Evolutionary conservation across 2,797 vertebrate species (phyloP).

Genomic region (Cyclopterus lumpus): DNA sequence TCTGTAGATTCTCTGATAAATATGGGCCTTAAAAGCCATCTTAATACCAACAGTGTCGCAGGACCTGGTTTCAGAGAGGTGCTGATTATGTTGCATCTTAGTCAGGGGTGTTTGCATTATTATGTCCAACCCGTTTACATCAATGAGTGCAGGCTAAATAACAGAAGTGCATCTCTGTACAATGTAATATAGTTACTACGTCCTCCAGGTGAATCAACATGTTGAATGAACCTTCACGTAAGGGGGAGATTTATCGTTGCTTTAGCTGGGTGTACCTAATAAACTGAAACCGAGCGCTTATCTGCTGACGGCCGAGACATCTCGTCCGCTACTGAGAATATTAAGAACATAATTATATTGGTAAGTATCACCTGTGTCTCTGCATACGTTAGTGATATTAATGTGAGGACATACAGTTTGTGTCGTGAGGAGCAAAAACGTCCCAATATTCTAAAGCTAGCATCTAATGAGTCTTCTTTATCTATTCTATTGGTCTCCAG

Average conservation of each 20-base stretch:
- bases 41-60: too few species aligned
- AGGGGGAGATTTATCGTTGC: background rate
- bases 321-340: background rate
- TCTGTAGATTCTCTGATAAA: conserved; percentile 17
- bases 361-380: background rate
- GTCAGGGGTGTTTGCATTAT: background rate
- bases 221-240: background rate
- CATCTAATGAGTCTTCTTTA: background rate
- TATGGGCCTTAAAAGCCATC: conserved; percentile 9
- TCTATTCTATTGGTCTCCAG: background rate
- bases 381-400: background rate
- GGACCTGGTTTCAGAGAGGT: background rate
- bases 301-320: background rate
- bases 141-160: background rate
- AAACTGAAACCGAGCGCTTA: background rate
- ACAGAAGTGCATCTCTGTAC: background rate
- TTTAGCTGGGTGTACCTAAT: background rate
- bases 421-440: background rate
- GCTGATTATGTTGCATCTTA: background rate
- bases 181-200: background rate
- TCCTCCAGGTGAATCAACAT: background rate
- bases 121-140: background rate
- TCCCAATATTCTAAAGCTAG: background rate
- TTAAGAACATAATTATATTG: background rate
- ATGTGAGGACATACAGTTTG: background rate